Base-by-base conservation (phyloP, 2,888 invertebrate species). In the Heliconius hortense region DNA sequence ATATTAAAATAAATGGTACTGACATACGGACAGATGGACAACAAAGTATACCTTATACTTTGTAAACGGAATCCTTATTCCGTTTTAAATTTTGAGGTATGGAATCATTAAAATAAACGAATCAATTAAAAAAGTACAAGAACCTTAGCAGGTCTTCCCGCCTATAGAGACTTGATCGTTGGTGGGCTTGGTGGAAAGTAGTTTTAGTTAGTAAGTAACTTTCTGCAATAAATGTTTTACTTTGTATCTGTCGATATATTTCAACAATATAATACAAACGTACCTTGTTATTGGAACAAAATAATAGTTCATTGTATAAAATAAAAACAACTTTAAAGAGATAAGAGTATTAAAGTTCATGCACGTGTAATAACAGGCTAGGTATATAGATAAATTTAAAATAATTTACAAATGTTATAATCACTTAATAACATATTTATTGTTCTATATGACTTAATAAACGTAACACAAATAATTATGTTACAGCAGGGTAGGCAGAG, bases 251-350 rank as follows among this genome's bases (percentile, higher is more conserved):
- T 53, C 18, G 10, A n/a, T 24, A n/a, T n/a, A n/a, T 56, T 5
- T 56, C 2, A 56, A 4, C 0, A 59, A 59, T 24, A 59, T 24
- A 24, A 59, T 24, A 13, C 24, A 59, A 59, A 24, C 4, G 24
- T 24, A 59, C 59, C 1, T n/a, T 64, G 35, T 35, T 35, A n/a
- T 64, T 35, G 21, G 5, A n/a, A 64, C 10, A 63, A 35, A 11
- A 31, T 10, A n/a, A 64, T 35, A n/a, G 21, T 64, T 64, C n/a
- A 64, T 35, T 8, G 35, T 21, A 31, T 24, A 53, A 62, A 67
- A 60, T 26, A 73, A 64, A 73, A 56, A 73, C 28, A 68, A 53
- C 21, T 68, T 68, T 26, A 0, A 53, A 13, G 5, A 2, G 68
- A 68, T 68, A 68, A 68, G n/a, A 13, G 2, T 31, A 53, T 53